Evolutionary conservation across 2,888 invertebrate genomes (phyloP), one percentile per base, ranked within the genome.

Genomic region (Xylocampa areola): DNA sequence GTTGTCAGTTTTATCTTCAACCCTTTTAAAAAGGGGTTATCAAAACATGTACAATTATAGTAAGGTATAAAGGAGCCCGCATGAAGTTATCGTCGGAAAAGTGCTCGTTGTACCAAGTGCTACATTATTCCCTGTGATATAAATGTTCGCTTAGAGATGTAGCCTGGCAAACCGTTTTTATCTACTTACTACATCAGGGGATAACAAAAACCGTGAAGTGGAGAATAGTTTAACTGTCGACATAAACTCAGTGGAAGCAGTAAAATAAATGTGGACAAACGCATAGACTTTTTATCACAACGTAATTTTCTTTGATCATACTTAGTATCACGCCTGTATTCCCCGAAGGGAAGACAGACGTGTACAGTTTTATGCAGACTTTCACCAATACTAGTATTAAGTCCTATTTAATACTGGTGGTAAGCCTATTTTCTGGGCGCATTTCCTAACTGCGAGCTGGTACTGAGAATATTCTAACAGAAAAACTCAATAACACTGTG

Each of bases 31-130:
- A 40, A 40, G 13, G 19, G 5, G 11, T 37, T 27, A 43, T 33
- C 17, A 54, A 40, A 47, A 25, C 32, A 25, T 36, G 39, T 21
- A 36, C 32, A 30, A 30, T 53, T 35, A 35, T 7, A 33, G 40
- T 23, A 39, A 51, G 58, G 17, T 47, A 47, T 58, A 50, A 49
- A 50, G 29, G 14, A 39, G 6, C 51, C 64, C 59, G 57, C 48
- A 64, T 52, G 21, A 45, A 60, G 53, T 54, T 58, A 71, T 60
- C 48, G 37, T 33, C 13, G 36, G 17, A 17, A 50, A 70, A 70
- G 64, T 60, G 60, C 25, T 48, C 64, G 53, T 60, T 48, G 41
- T 59, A 43, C 27, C 39, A 58, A 73, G 61, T 51, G 59, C 54
- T 58, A 63, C 64, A 62, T 62, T 61, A 63, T 45, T 41, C 57